phyloP scores from a whole-genome alignment of 23 tunicate species.

The Aplidium turbinatum region DNA sequence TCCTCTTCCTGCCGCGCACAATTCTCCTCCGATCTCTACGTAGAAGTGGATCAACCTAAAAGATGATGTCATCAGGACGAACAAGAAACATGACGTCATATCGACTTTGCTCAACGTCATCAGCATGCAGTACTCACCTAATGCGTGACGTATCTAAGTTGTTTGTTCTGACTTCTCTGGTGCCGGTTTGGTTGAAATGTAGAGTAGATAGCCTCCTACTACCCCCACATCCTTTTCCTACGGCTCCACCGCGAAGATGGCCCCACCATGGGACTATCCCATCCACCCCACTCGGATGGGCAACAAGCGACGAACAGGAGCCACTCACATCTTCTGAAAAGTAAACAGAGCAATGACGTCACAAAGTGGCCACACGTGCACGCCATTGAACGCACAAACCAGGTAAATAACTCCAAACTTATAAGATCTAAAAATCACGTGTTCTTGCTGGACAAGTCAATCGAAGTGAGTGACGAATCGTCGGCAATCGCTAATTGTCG shows the following conservation, averaged over 20 bases:
- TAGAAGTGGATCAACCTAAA: constrained; percentile 69
- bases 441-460: neutral
- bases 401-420: neutral
- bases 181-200: constrained; percentile 55
- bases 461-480: too few species aligned
- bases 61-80: neutral
- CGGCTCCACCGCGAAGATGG: constrained; percentile 37
- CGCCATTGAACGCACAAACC: neutral
- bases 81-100: neutral
- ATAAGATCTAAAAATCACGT: neutral
- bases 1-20: constrained; percentile 30
- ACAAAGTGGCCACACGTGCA: neutral
- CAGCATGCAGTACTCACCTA: constrained; percentile 26
- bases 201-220: constrained; percentile 42
- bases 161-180: constrained; percentile 46
- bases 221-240: constrained; percentile 46
- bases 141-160: constrained; percentile 47
- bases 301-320: constrained; percentile 16
- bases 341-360: neutral
- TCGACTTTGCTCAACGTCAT: neutral
- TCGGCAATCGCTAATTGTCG: too few species aligned
- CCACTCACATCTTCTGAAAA: constrained; percentile 16
- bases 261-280: constrained; percentile 32
- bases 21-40: constrained; percentile 29
- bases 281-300: constrained; percentile 44